Evolutionary conservation across 2,888 invertebrate species (phyloP), one percentile per base, ranked within the genome.

Genomic region (Dicyrtoma fusca): DNA sequence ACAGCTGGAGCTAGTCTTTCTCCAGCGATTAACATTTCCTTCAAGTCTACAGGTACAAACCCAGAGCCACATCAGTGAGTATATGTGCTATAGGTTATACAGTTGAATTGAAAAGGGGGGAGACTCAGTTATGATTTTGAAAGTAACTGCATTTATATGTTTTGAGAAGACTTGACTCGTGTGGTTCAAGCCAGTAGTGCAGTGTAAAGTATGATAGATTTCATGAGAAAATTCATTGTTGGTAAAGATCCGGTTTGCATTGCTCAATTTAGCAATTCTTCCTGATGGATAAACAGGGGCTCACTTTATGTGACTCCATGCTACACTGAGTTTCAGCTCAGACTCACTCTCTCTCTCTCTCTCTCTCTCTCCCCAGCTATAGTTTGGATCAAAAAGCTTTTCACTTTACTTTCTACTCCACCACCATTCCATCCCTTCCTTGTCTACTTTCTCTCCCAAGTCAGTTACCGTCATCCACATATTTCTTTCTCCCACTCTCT

Each of bases 241-340:
- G 66, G 57, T 62, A 63, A 64, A 66, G 65, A 69, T 69, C 65
- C 62, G 65, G 62, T 74, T 69, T 74, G 69, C 47, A 59, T 25
- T 70, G 71, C 72, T 69, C 72, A 75, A 75, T 75, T 75, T 72
- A 69, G 53, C 75, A 69, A 75, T 75, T 72, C 65, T 75, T 68
- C 64, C 69, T 64, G 17, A 34, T 65, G 57, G 59, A 21, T 57
- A 47, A 23, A 45, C 68, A 66, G 13, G 13, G 25, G 19, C 61
- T 42, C 42, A 42, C 61, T 17, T 53, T 61, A 42, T 17, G 26
- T 42, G 61, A n/a, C 61, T 61, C 61, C 64, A 64, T 19, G 47
- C 23, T 64, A 64, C 53, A 57, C 47, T 65, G 53, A 64, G 34
- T 34, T n/a, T 21, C 10, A 17, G 26, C 14, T 19, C 34, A 34